A percentile compares a stretch with the other conserved stretches of the same genome.
These are phyloP conservation scores for Bostrychus sinensis DNA, from an alignment of 2,113 vertebrate genomes.

Conservation along the genomic window DNA sequence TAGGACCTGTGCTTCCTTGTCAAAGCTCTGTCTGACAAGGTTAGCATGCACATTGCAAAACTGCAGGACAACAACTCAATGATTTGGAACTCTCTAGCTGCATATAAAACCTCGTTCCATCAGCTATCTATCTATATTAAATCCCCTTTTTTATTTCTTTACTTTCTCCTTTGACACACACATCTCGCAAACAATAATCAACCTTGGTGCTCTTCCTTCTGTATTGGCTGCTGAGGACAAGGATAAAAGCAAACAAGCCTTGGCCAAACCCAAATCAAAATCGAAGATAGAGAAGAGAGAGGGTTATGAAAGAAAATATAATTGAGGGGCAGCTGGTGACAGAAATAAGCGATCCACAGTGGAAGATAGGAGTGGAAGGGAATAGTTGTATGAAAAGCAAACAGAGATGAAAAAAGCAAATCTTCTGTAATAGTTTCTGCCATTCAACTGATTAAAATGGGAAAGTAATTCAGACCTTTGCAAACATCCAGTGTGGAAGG, in stretches of 20 bases:
- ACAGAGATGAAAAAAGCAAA: constrained; percentile 55
- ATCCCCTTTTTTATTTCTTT: constrained; percentile 33
- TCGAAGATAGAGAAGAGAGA: constrained; percentile 38
- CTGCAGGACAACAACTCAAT: background rate
- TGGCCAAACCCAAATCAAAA: constrained; percentile 55
- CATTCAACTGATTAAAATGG: constrained; percentile 43
- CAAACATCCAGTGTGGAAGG: constrained; percentile 38
- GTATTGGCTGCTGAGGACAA: constrained; percentile 30
- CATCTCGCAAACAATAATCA: constrained; percentile 62
- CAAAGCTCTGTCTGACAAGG: too few relatives aligned
- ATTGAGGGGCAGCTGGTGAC: constrained; percentile 53
- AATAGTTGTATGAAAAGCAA: constrained; percentile 41
- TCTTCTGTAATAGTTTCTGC: constrained; percentile 49
- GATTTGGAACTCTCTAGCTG: too few relatives aligned
- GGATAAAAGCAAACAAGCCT: constrained; percentile 62
- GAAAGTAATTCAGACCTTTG: constrained; percentile 41
- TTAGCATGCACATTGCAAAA: too few relatives aligned
- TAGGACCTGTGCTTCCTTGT: too few relatives aligned
- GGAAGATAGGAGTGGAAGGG: constrained; percentile 33
- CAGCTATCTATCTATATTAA: constrained; percentile 45
- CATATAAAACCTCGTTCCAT: constrained; percentile 24
- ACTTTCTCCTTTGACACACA: constrained; percentile 10
- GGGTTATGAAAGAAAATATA: constrained; percentile 46
- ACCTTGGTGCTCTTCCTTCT: constrained; percentile 14
- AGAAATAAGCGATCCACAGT: constrained; percentile 41